Conservation (phyloP, 1,140 invertebrate species). For the Drosophila ambigua region DNA sequence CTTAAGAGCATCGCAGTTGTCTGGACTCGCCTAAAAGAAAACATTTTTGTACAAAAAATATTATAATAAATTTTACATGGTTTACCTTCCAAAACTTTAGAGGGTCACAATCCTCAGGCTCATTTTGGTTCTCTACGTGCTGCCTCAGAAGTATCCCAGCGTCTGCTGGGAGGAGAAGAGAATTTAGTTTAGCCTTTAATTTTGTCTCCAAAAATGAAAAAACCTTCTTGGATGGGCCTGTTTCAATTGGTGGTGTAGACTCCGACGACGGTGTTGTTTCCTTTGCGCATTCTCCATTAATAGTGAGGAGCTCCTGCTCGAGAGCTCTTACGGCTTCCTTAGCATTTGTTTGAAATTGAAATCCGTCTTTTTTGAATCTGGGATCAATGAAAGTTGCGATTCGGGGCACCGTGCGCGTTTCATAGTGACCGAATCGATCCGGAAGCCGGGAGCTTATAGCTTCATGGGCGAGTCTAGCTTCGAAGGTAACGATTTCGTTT, state of each 20-base stretch:
- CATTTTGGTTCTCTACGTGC: too few species aligned
- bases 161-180: too few species aligned
- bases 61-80: too few species aligned
- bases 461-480: too few species aligned
- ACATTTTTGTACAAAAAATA: background rate
- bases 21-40: background rate
- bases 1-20: background rate
- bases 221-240: too few species aligned
- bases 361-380: constrained; percentile 3
- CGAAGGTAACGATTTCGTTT: too few species aligned
- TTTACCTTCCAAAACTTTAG: background rate
- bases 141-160: too few species aligned
- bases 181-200: too few species aligned
- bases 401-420: constrained; percentile 3
- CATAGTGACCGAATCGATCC: background rate
- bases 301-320: background rate
- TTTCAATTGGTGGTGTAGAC: constrained; percentile 6
- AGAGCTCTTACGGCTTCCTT: background rate
- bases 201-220: too few species aligned
- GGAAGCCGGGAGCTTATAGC: too few species aligned
- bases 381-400: background rate
- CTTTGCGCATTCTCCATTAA: too few species aligned
- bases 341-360: background rate
- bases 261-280: background rate
- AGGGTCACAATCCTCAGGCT: background rate